Base-by-base conservation (phyloP, 2,888 invertebrate species). In the Schizaphis graminum region DNA sequence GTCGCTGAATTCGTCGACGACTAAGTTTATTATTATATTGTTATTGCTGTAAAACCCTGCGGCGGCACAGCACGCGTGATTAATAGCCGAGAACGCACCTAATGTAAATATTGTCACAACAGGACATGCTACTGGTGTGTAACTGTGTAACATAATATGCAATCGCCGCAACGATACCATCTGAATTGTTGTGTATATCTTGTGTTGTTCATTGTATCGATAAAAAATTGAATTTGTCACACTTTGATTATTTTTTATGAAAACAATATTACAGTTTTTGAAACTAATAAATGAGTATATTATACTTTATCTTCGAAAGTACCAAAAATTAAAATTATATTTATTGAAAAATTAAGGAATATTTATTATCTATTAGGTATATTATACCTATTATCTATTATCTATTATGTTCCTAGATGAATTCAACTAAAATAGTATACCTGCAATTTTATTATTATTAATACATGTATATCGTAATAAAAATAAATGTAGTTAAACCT, bases 71-170 rank as follows among this genome's bases (percentile, higher is more conserved):
- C 77, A 77, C 35, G 35, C n/a, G 61, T 61, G 89, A 89, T 89
- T 61, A 89, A 89, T 89, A 89, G 44, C 44, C 89, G 13, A 61
- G 89, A n/a, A 89, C 89, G n/a, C 57, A 44, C 44, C 57, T 61
- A 61, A 89, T 89, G 57, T 89, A 89, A 89, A 89, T 89, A 89
- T 57, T 90, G 90, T 90, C 90, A 67, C 90, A 90, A 90, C 90
- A 90, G 61, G 61, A 90, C 61, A 47, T n/a, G 90, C 90, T 90
- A 90, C 90, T n/a, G 61, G 44, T 21, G 89, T 56, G 56, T 89
- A 89, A 44, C 41, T 44, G 41, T 44, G 41, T 44, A 44, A 56
- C 56, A 53, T 49, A 56, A 24, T 53, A 35, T 24, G 35, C 53
- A 77, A 77, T 77, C 8, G 35, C 77, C 21, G 35, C 21, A 77